Conservation (phyloP, 2,888 invertebrate genomes). For the Pristionchus exspectatus region DNA sequence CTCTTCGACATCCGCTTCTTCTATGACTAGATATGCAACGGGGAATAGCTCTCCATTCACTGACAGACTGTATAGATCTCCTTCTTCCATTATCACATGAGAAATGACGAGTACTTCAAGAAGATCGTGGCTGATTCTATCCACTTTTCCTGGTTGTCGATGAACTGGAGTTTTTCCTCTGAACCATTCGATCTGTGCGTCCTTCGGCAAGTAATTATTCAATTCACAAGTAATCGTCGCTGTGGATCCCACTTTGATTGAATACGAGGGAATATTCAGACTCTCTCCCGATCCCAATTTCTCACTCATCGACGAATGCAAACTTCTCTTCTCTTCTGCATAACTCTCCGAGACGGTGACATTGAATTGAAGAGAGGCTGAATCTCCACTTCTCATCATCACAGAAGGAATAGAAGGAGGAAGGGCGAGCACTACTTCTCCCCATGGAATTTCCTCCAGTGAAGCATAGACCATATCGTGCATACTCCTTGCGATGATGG, state of each 20-base stretch:
- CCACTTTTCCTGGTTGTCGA: constrained; percentile 68
- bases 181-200: constrained; percentile 73
- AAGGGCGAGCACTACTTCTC: constrained; percentile 69
- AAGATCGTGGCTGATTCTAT: constrained; percentile 73
- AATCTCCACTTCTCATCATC: constrained; percentile 43
- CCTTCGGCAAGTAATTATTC: constrained; percentile 72
- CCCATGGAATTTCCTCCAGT: constrained; percentile 77
- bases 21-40: constrained; percentile 76
- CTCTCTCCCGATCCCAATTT: constrained; percentile 65
- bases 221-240: constrained; percentile 78
- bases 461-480: constrained; percentile 74
- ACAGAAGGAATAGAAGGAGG: constrained; percentile 46
- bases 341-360: constrained; percentile 74
- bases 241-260: constrained; percentile 75
- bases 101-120: constrained; percentile 76
- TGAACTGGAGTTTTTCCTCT: constrained; percentile 69
- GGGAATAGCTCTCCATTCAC: constrained; percentile 76
- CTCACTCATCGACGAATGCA: constrained; percentile 65
- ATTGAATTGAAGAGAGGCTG: constrained; percentile 67
- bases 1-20: constrained; percentile 60
- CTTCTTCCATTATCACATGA: constrained; percentile 70
- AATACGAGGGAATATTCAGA: constrained; percentile 76
- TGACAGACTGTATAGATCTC: constrained; percentile 76
- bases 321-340: constrained; percentile 68
- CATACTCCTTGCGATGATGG: constrained; percentile 74